Percentiles rank a stretch among this genome's conserved stretches.
Evolutionary conservation across 1,140 invertebrate species (phyloP).

Genomic region (Bombus soroeensis): DNA sequence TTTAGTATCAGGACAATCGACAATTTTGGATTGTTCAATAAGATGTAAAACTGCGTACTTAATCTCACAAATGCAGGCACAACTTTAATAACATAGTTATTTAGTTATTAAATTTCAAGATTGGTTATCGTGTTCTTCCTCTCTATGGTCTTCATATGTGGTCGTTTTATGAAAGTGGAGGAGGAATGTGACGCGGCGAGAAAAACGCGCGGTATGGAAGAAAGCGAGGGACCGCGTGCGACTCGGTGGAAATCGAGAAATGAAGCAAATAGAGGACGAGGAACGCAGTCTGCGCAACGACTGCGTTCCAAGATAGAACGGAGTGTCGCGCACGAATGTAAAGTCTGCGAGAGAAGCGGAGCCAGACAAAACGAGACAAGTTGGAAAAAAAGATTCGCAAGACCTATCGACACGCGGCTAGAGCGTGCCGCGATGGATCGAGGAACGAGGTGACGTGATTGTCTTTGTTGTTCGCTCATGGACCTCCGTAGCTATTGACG

Average conservation of each 20-base stretch:
- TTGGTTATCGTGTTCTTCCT: no score
- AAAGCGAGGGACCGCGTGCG: not conserved
- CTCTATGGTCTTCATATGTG: no score
- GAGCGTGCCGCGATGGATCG: not conserved
- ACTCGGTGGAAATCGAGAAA: not conserved
- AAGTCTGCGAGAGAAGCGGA: not conserved
- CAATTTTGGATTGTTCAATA: no score
- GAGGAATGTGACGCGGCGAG: not conserved
- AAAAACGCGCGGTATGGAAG: not conserved
- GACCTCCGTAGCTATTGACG: not conserved
- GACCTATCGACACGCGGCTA: not conserved
- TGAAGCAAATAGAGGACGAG: not conserved
- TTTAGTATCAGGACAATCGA: no score
- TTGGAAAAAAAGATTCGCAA: not conserved
- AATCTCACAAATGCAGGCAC: no score
- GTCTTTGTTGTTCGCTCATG: not conserved
- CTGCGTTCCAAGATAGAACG: conserved; percentile 30
- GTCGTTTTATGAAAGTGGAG: not conserved
- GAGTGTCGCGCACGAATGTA: not conserved
- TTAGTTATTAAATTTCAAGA: no score
- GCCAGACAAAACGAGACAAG: conserved; percentile 13
- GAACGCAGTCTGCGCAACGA: not conserved
- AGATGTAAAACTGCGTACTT: no score
- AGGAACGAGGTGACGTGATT: not conserved
- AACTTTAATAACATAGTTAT: no score